Evolutionary conservation across 2,797 vertebrate species (phyloP).

Genomic region (Syngnathus acus): DNA sequence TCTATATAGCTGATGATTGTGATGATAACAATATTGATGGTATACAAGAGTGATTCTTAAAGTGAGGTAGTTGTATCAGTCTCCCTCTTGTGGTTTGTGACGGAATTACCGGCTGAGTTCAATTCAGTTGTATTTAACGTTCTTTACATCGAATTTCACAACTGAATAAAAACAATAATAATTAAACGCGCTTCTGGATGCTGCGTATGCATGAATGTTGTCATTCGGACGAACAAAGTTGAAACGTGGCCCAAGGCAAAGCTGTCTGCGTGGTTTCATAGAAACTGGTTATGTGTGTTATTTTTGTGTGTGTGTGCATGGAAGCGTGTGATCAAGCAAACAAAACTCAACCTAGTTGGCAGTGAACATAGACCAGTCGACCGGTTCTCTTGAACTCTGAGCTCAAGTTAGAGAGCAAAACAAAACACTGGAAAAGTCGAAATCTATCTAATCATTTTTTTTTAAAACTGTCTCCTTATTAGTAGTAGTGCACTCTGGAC

Average conservation of each 20-base stretch:
- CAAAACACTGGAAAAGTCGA: not conserved
- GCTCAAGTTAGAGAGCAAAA: not conserved
- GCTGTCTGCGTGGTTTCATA: not conserved
- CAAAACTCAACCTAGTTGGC: not conserved
- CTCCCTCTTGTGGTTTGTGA: too few relatives aligned
- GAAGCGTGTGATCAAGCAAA: not conserved
- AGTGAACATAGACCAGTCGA: not conserved
- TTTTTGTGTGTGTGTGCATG: not conserved
- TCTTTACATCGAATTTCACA: too few relatives aligned
- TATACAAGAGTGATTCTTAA: not conserved
- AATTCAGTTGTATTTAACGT: too few relatives aligned
- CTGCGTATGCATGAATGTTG: not conserved
- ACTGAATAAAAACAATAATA: not conserved
- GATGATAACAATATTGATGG: not conserved
- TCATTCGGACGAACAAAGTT: not conserved
- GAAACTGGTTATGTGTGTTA: not conserved
- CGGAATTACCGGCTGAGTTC: too few relatives aligned
- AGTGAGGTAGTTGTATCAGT: too few relatives aligned
- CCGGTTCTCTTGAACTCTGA: not conserved
- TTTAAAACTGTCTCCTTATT: not conserved
- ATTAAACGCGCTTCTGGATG: not conserved
- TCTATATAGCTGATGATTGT: not conserved
- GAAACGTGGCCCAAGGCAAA: not conserved
- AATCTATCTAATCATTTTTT: not conserved
- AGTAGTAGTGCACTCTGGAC: conserved; percentile 40